Evolutionary conservation across 2,797 vertebrate species (phyloP).

Genomic region (Tauraco hartlaubi): DNA sequence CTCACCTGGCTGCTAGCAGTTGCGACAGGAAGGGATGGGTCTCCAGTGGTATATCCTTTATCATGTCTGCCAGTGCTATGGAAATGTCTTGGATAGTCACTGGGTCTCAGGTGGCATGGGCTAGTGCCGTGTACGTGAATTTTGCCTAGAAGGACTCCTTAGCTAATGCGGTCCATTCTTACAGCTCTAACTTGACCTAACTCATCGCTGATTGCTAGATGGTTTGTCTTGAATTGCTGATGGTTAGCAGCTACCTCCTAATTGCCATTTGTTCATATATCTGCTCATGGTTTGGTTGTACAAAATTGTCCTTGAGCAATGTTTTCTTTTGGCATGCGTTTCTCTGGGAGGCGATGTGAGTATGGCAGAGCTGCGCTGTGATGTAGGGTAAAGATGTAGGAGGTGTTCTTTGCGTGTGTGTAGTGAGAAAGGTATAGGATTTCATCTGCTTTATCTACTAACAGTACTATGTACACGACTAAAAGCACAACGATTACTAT

Average conservation of each 20-base stretch:
- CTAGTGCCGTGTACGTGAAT: rapidly evolving
- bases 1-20: background rate
- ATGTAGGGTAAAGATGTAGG: background rate
- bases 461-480: background rate
- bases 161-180: background rate
- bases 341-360: background rate
- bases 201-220: background rate
- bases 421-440: background rate
- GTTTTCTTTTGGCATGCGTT: background rate
- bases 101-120: background rate
- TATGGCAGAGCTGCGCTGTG: background rate
- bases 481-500: background rate
- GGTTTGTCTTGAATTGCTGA: background rate
- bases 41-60: background rate
- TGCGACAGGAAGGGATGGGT: background rate
- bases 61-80: background rate
- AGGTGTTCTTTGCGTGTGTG: background rate
- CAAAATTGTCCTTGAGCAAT: background rate
- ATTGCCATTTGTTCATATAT: rapidly evolving
- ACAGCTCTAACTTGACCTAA: background rate
- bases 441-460: background rate
- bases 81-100: background rate
- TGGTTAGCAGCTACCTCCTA: background rate
- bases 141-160: background rate
- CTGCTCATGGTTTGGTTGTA: background rate